Evolutionary conservation across 2,888 invertebrate genomes (phyloP).

Genomic region (Andrena trimmerana): DNA sequence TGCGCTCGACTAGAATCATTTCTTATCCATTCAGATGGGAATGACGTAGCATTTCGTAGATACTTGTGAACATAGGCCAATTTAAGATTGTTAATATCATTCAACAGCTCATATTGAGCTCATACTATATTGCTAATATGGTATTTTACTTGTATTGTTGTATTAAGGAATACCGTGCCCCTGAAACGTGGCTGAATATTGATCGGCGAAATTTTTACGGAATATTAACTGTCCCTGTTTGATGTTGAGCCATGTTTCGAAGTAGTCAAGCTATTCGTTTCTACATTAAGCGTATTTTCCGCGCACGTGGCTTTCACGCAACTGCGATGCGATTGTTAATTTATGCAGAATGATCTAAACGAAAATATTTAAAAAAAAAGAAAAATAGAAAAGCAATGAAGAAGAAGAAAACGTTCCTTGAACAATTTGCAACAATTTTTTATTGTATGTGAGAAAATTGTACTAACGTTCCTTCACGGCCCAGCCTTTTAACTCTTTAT

Average conservation of each 20-base stretch:
- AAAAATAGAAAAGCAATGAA: conserved; percentile 17
- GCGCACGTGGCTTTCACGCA: conserved; percentile 47
- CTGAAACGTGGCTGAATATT: conserved; percentile 41
- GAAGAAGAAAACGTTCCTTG: conserved; percentile 2
- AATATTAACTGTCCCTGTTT: conserved; percentile 14
- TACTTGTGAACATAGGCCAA: conserved; percentile 74
- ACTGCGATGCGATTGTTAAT: conserved; percentile 51
- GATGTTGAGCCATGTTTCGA: conserved; percentile 37
- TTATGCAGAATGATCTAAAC: conserved; percentile 43
- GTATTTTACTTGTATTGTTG: conserved; percentile 82
- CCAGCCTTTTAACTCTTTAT: conserved; percentile 60
- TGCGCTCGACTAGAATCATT: conserved; percentile 32
- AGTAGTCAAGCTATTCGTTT: conserved; percentile 55
- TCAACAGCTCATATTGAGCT: conserved; percentile 83
- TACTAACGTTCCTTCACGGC: conserved; percentile 69
- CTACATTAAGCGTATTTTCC: conserved; percentile 54
- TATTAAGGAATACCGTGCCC: conserved; percentile 68
- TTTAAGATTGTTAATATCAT: conserved; percentile 78
- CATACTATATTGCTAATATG: conserved; percentile 77
- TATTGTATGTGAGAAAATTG: conserved; percentile 26
- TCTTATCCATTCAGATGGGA: conserved; percentile 34
- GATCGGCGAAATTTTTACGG: conserved; percentile 25
- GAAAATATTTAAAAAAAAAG: conserved; percentile 29
- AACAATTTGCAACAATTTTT: conserved; percentile 13
- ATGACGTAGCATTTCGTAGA: conserved; percentile 71